Base-by-base conservation (phyloP, 1,140 invertebrate species). In the Euura lappo region DNA sequence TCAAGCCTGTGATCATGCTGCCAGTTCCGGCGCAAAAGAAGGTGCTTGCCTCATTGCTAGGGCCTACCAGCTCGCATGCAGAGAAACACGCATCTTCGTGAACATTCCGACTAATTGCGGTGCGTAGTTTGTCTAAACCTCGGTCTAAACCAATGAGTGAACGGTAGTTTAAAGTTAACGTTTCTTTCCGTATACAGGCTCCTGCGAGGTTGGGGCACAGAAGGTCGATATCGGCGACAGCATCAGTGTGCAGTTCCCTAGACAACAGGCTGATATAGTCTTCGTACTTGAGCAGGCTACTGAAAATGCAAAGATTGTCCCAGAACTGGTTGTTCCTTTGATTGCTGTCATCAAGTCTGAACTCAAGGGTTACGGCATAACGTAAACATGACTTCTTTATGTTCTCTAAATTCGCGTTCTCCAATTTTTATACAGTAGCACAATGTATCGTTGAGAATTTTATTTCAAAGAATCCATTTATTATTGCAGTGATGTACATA, bases 221-320 rank as follows among this genome's bases (percentile, higher is more conserved):
- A 84, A 88, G 13, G 78, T 89, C 28, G 79, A 89, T 0, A 70
- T 91, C 11, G 91, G 90, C 4, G 90, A 93, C 45, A 86, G 83
- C 42, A 93, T 93, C 80, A 91, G 89, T 65, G 86, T 94, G 0
- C 93, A 93, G 79, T 80, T 90, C 44, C 93, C 93, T 2, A 89
- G 88, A 65, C 93, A 93, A 72, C 88, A 93, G 75, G 94, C 93
- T 6, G 94, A 95, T 78, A 88, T 95, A 73, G 84, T 95, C 4
- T 86, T 95, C 47, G 87, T 93, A 5, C 88, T 95, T n/a, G 93
- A 95, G 84, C 91, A 84, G 79, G 82, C 79, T 64, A 42, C 75
- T 11, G 74, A 85, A 2, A 90, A 89, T 70, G 85, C 88, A 51
- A 88, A 88, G 67, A 71, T 88, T 6, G 89, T 85, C 79, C 88